Conservation (phyloP, 2,888 invertebrate species). For the Spodoptera picta region DNA sequence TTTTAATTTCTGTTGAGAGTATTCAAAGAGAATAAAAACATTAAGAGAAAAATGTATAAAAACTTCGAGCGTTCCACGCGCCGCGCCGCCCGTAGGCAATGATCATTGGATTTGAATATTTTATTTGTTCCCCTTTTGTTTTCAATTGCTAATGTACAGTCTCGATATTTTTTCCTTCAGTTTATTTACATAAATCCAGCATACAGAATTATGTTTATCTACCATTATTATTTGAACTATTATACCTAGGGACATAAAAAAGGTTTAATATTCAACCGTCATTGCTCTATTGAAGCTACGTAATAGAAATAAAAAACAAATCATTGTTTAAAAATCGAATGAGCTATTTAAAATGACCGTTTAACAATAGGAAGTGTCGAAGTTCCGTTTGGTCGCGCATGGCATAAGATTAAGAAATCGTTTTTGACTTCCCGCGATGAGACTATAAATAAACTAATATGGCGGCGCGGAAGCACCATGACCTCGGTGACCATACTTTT, state of each 20-base stretch:
- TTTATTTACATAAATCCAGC: background rate
- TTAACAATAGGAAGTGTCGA: conserved; percentile 75
- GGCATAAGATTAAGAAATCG: conserved; percentile 78
- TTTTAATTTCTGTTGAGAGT: conserved; percentile 31
- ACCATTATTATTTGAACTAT: background rate
- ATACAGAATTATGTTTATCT: conserved; percentile 1
- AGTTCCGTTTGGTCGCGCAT: conserved; percentile 73
- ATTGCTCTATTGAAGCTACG: conserved; percentile 14
- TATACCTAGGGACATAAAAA: conserved; percentile 3
- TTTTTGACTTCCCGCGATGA: conserved; percentile 77
- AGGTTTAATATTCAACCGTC: conserved; percentile 20
- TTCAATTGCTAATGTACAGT: conserved; percentile 13
- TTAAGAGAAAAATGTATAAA: conserved; percentile 11
- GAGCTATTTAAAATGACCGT: conserved; percentile 54
- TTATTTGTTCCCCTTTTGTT: conserved; percentile 22
- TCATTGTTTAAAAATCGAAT: conserved; percentile 48
- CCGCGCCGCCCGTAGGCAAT: conserved; percentile 7
- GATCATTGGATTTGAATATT: conserved; percentile 38
- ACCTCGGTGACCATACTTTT: conserved; percentile 69
- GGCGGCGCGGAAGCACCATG: conserved; percentile 73
- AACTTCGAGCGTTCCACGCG: conserved; percentile 1
- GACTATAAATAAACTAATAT: conserved; percentile 79
- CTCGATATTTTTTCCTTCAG: background rate
- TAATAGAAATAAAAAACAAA: conserved; percentile 18
- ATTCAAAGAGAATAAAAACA: conserved; percentile 27